Conservation (phyloP, 2,797 vertebrate species). For the Spinus olivaceus region DNA sequence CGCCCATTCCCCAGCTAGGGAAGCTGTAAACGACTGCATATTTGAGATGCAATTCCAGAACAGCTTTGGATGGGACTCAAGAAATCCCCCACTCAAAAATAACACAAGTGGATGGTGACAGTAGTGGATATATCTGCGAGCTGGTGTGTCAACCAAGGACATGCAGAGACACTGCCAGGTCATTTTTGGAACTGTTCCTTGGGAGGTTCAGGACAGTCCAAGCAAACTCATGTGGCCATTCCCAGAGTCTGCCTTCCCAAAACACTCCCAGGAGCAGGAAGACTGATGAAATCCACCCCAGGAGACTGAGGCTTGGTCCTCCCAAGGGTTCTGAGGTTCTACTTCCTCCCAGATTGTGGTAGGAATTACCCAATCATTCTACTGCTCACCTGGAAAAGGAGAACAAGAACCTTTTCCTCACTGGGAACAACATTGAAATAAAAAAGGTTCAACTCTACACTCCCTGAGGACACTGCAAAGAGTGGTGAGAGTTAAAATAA, state of each 20-base stretch:
- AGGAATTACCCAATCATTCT: not conserved
- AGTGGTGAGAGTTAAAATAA: not conserved
- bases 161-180: conserved; percentile 60
- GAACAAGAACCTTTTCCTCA: not conserved
- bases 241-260: not conserved
- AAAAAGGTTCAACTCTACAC: not conserved
- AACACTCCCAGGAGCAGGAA: not conserved
- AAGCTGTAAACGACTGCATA: conserved; percentile 18
- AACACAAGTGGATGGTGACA: conserved; percentile 60
- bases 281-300: not conserved
- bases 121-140: conserved; percentile 55
- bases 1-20: conserved; percentile 3
- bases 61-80: conserved; percentile 51
- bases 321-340: not conserved
- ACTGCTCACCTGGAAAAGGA: not conserved
- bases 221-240: not conserved
- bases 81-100: conserved; percentile 62
- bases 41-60: conserved; percentile 59
- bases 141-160: conserved; percentile 56
- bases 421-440: not conserved
- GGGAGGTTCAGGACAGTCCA: not conserved
- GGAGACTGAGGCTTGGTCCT: not conserved
- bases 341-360: accelerated
- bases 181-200: conserved; percentile 63
- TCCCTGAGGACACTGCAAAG: accelerated